Evolutionary conservation across 2,113 vertebrate genomes (phyloP).

Genomic region (Pachypanchax playfairii): DNA sequence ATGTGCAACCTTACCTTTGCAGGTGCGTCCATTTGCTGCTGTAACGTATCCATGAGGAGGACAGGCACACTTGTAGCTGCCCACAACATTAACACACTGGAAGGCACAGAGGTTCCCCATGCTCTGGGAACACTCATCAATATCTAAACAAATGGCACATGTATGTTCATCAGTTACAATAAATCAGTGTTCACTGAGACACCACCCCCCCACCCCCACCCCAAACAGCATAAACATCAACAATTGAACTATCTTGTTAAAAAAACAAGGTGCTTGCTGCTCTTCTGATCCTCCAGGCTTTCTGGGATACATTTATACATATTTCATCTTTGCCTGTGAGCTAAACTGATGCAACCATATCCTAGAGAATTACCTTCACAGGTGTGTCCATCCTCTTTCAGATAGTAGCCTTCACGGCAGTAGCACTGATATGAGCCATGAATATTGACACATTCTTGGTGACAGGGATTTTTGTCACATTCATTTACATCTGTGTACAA

Average conservation of each 20-base stretch:
- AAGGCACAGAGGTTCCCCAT: conserved; percentile 89
- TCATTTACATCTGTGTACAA: conserved; percentile 87
- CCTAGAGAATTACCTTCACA: conserved; percentile 83
- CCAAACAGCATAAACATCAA: too few relatives aligned
- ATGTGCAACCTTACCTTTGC: conserved; percentile 81
- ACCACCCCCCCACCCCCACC: too few relatives aligned
- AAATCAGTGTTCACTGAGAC: not conserved
- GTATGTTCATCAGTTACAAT: not conserved
- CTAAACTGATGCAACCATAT: not conserved
- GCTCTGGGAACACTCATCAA: conserved; percentile 90
- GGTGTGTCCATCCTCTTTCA: conserved; percentile 88
- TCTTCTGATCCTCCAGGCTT: too few relatives aligned
- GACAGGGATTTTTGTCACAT: conserved; percentile 86
- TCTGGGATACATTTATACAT: too few relatives aligned
- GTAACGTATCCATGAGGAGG: conserved; percentile 88
- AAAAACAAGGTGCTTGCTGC: too few relatives aligned
- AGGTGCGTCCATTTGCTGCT: conserved; percentile 87
- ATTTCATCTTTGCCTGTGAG: too few relatives aligned
- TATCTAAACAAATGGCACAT: conserved; percentile 78
- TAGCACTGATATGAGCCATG: conserved; percentile 96
- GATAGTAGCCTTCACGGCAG: conserved; percentile 90
- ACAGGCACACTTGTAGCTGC: conserved; percentile 92
- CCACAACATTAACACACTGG: conserved; percentile 89
- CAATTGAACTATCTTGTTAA: too few relatives aligned
- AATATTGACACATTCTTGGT: conserved; percentile 94